Base-by-base conservation (phyloP, 2,113 vertebrate genomes). In the Tamias sibiricus region DNA sequence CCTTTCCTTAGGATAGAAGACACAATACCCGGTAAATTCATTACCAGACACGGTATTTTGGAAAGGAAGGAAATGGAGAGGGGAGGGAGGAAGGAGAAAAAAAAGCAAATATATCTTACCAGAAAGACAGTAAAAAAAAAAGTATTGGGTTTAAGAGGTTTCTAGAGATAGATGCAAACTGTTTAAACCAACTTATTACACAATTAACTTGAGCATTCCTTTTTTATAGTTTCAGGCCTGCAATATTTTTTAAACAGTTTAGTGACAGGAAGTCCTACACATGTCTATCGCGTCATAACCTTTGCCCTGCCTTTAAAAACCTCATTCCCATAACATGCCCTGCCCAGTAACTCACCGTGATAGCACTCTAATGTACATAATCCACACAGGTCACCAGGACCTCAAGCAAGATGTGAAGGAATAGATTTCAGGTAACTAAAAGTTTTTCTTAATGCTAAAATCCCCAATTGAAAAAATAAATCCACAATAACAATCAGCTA, bases 281-380 rank as follows among this genome's bases (percentile, higher is more conserved):
- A 4, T 22, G 8, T 28, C 57, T 72, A 1, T 30, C 3, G 10
- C 4, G 37, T 49, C 42, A 47, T 54, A 13, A 20, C 4, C 52
- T 87, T 30, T 81, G 8, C 64, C 42, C 59, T 74, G n/a, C 44
- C 68, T 79, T 85, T 57, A 57, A 86, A 86, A 77, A 9, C 19
- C 59, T 95, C 57, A 59, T 59, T 77, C 71, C 77, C 68, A 32
- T 59, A 6, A 44, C 2, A 35, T 3, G 0, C n/a, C 71, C 35
- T 28, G 30, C 74, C 47, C 47, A 62, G 1, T 57, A 30, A 88
- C 76, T 64, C 57, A 44, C 6, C 2, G 5, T 52, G 47, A 40
- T 1, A 7, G 30, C 87, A 42, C 44, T 5, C 26, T 68, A 28
- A 12, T 2, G 3, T 4, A 47, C 11, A 13, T 0, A 0, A n/a